Percentiles rank a stretch among this genome's conserved stretches.
phyloP scores from a whole-genome alignment of 2,113 vertebrate species.

The Procavia capensis region DNA sequence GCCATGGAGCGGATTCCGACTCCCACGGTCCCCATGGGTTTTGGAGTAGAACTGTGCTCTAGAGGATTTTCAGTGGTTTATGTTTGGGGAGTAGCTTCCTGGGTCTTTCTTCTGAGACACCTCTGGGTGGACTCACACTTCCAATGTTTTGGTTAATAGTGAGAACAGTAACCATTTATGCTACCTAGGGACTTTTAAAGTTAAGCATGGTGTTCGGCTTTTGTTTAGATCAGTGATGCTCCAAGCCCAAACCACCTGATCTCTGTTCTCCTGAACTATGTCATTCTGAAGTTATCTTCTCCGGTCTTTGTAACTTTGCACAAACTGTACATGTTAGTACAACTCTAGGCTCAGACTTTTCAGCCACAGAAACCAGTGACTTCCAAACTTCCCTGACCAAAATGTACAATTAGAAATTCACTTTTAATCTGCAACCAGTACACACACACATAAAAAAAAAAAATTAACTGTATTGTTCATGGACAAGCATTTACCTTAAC shows the following conservation, averaged over 20 bases:
- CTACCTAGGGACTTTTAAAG: background rate
- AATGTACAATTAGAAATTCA: background rate
- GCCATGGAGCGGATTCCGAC: too few relatives aligned
- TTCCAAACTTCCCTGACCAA: background rate
- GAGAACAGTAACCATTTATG: background rate
- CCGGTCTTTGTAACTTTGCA: background rate
- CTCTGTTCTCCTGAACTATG: background rate
- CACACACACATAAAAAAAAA: background rate
- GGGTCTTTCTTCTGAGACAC: too few relatives aligned
- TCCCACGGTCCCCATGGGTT: too few relatives aligned
- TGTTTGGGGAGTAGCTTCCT: too few relatives aligned
- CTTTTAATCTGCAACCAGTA: background rate
- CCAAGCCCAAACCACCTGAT: background rate
- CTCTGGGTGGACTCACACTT: background rate
- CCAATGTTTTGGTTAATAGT: background rate
- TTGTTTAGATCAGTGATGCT: background rate
- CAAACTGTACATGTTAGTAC: background rate
- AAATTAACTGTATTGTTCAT: background rate
- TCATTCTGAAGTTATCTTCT: background rate
- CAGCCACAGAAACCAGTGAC: background rate
- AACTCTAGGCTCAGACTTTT: background rate
- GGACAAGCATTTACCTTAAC: background rate
- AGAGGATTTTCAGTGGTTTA: too few relatives aligned
- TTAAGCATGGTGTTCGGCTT: background rate
- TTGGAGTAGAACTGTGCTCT: too few relatives aligned